Base-by-base conservation (phyloP, 2,797 vertebrate species). In the Bradypodion ventrale region DNA sequence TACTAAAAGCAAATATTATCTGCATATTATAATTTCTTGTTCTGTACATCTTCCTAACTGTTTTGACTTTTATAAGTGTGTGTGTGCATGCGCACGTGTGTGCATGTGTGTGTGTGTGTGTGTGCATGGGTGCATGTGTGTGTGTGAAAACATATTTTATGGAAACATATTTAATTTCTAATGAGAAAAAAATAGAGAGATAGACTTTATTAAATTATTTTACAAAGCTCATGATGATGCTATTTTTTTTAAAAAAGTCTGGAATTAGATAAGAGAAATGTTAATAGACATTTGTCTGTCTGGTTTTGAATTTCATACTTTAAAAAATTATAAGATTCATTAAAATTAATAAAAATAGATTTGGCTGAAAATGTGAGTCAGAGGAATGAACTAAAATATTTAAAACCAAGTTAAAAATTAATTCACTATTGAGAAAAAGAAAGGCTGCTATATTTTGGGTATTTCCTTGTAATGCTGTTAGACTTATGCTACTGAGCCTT, bases 371-470 rank as follows among this genome's bases (percentile, higher is more conserved):
- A 65, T 78, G 21, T 80, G 62, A 92, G 35, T 85, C 79, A 86
- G n/a, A 19, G 56, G 87, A 89, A 87, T 7, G 74, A 78, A 83
- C 83, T 87, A 89, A 90, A 85, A 85, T 88, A 90, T 90, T 90
- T 88, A 86, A 84, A 62, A 65, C 35, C 21, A 1, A 82, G 52
- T 74, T 3, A 79, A 90, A 90, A 68, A 42, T 9, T 78, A 62
- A 83, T 83, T 82, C 78, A 60, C 69, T 88, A 25, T 65, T 46
- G 19, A 62, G 25, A 37, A 73, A 89, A 23, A 83, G 10, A 81
- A 83, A 80, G 12, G 63, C 27, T 83, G 13, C 66, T 72, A 63
- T 27, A 86, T 63, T 76, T 15, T 49, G 63, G 3, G 37, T 65
- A 85, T 76, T 87, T 49, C 4, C 15, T 5, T 66, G 5, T 23